phyloP scores from a whole-genome alignment of 2,888 invertebrate species.

The Eristalis arbustorum region DNA sequence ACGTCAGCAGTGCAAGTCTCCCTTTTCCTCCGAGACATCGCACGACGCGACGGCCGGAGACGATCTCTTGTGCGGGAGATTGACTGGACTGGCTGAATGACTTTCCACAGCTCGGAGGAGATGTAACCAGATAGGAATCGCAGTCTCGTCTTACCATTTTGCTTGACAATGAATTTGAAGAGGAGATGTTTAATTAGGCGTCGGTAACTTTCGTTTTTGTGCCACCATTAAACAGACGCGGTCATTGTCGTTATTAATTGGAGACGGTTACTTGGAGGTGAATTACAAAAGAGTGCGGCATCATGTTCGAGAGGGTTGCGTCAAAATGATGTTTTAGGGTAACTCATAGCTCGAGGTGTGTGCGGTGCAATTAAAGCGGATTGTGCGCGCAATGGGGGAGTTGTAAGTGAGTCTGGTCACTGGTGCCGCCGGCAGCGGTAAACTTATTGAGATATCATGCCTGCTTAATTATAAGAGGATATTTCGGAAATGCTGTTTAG shows the following conservation, averaged over 20 bases:
- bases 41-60: neutral
- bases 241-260: slow-evolving; percentile 40
- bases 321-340: neutral
- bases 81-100: neutral
- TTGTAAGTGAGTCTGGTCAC: neutral
- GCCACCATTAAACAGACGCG: slow-evolving; percentile 26
- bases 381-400: neutral
- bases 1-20: neutral
- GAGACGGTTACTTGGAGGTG: neutral
- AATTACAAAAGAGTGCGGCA: neutral
- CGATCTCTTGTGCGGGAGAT: neutral
- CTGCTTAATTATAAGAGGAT: neutral
- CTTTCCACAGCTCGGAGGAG: neutral
- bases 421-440: neutral
- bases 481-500: neutral
- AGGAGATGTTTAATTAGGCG: slow-evolving; percentile 52
- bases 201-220: slow-evolving; percentile 60
- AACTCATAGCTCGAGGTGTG: neutral
- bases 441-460: neutral
- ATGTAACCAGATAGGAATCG: neutral
- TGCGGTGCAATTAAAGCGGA: neutral
- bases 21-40: neutral
- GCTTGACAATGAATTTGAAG: neutral
- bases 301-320: neutral
- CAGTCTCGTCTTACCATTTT: neutral